Base-by-base conservation (phyloP, 2,888 invertebrate genomes). In the Allacma fusca region DNA sequence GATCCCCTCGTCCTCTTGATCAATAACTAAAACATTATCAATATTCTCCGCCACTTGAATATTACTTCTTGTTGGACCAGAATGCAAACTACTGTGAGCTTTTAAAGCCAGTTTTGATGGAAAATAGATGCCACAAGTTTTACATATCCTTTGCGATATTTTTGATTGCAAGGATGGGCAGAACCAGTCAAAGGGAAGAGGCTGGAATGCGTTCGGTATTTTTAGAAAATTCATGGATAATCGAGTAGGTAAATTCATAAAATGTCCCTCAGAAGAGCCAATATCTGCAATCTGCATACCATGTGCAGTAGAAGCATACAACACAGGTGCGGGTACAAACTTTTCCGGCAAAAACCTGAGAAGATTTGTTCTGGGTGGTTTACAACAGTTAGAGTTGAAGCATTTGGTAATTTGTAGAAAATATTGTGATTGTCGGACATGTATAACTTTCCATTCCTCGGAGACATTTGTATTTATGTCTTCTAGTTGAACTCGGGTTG, bases 401-500 rank as follows among this genome's bases (percentile, higher is more conserved):
- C 59, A 59, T 23, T 59, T 59, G 7, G 23, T 59, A 23, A 59
- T 59, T 59, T 59, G 59, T 7, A 59, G 59, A 7, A 7, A 21
- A 59, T 59, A 59, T 59, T 59, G 59, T 59, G 59, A 59, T n/a
- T 59, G 59, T n/a, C 59, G 19, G 7, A 19, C 59, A n/a, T 59
- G 59, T 13, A 59, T 59, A 21, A 23, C 5, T n/a, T 59, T 59
- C 59, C 59, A 59, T n/a, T 7, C 23, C n/a, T 59, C 59, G 7
- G 59, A 13, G 9, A 59, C n/a, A 7, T 5, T 59, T 59, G 19
- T n/a, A n/a, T n/a, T n/a, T n/a, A n/a, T n/a, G n/a, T n/a, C n/a
- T n/a, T n/a, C n/a, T n/a, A n/a, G n/a, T n/a, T n/a, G n/a, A n/a
- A n/a, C n/a, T n/a, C n/a, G n/a, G n/a, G n/a, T n/a, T n/a, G n/a